Percentiles rank a stretch among this genome's conserved stretches.
Evolutionary conservation across 2,888 invertebrate genomes (phyloP).

Genomic region (Pterostichus madidus): DNA sequence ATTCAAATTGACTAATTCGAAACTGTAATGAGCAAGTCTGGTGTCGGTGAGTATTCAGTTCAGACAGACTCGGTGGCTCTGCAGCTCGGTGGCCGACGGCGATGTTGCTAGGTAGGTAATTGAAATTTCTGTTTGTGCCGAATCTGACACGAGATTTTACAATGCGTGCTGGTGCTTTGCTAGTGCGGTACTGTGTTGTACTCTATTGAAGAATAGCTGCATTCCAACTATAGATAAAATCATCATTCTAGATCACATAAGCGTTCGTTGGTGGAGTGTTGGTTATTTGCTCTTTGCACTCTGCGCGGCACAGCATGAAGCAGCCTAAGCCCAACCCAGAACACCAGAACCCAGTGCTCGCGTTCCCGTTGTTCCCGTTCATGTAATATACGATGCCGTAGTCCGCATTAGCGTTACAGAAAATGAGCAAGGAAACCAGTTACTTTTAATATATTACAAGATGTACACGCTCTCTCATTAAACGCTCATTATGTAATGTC

Average conservation of each 20-base stretch:
- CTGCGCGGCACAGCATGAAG: not conserved
- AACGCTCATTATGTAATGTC: slow-evolving; percentile 67
- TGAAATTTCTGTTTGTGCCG: slow-evolving; percentile 42
- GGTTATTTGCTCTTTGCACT: too few species aligned
- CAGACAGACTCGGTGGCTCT: not conserved
- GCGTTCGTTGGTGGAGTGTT: not conserved
- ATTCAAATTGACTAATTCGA: slow-evolving; percentile 63
- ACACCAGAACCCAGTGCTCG: not conserved
- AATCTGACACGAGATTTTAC: not conserved
- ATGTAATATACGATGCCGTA: slow-evolving; percentile 47
- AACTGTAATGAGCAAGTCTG: slow-evolving; percentile 56
- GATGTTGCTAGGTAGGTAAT: slow-evolving; percentile 26
- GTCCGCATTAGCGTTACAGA: slow-evolving; percentile 50
- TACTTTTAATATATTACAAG: slow-evolving; percentile 65
- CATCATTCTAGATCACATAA: not conserved
- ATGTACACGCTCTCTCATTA: slow-evolving; percentile 68
- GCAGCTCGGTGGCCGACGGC: too few species aligned
- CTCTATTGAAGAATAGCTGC: too few species aligned
- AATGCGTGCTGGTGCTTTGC: too few species aligned
- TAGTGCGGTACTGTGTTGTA: too few species aligned
- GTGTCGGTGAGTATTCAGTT: slow-evolving; percentile 39
- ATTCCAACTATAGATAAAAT: not conserved
- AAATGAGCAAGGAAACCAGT: slow-evolving; percentile 55
- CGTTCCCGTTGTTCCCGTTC: slow-evolving; percentile 48
- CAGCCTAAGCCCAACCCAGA: not conserved